Evolutionary conservation across 2,888 invertebrate genomes (phyloP).

Genomic region (Pristionchus entomophagus): DNA sequence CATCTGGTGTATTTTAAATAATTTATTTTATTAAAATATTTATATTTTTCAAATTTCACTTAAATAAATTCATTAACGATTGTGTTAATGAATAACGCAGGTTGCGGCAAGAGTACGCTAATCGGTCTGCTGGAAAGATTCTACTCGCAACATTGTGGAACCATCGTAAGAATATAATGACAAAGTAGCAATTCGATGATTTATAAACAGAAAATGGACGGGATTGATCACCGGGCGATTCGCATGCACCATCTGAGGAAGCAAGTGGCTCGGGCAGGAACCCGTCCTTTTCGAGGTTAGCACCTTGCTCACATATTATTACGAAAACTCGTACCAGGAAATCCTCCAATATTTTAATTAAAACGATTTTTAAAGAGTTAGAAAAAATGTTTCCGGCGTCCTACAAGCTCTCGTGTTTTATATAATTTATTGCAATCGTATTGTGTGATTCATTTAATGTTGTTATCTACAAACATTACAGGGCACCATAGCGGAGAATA

Average conservation of each 20-base stretch:
- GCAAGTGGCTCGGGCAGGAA: slow-evolving; percentile 66
- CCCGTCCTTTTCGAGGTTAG: slow-evolving; percentile 58
- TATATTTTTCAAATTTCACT: too few relatives aligned
- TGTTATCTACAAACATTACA: too few relatives aligned
- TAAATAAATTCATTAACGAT: background rate
- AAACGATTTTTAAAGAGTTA: too few relatives aligned
- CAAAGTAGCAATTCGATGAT: too few relatives aligned
- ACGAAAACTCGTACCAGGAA: too few relatives aligned
- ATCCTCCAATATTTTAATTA: too few relatives aligned
- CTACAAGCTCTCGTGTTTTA: too few relatives aligned
- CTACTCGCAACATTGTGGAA: slow-evolving; percentile 82
- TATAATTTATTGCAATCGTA: too few relatives aligned
- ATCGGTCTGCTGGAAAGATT: slow-evolving; percentile 87
- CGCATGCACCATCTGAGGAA: slow-evolving; percentile 55
- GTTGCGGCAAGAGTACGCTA: slow-evolving; percentile 90
- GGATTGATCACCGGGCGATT: slow-evolving; percentile 21
- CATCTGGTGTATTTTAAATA: slow-evolving; percentile 70
- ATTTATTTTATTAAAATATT: background rate
- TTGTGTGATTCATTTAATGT: too few relatives aligned
- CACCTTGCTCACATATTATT: background rate
- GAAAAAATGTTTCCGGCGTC: too few relatives aligned
- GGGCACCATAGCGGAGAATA: slow-evolving; percentile 6
- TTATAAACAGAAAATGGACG: slow-evolving; percentile 3
- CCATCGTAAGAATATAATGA: slow-evolving; percentile 1
- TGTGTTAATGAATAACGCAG: slow-evolving; percentile 75